A percentile compares a stretch with the other conserved stretches of the same genome.
phyloP scores from a whole-genome alignment of 2,888 invertebrate species.

The Eulithis prunata region DNA sequence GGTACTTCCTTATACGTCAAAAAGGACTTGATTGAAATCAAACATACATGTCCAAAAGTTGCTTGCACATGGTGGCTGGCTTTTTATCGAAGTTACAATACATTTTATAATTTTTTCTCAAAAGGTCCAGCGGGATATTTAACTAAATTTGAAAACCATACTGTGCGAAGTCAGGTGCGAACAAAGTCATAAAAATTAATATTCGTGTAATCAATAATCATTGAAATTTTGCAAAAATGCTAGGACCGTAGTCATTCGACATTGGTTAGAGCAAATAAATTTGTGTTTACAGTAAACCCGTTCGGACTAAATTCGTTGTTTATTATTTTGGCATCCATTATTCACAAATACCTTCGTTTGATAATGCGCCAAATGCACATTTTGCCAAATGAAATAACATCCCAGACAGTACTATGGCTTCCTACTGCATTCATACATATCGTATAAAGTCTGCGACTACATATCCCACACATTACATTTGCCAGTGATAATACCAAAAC shows the following conservation, averaged over 20 bases:
- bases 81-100: too few relatives aligned
- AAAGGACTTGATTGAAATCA: constrained; percentile 16
- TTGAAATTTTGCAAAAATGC: too few relatives aligned
- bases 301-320: constrained; percentile 57
- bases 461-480: constrained; percentile 34
- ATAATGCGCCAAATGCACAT: constrained; percentile 75
- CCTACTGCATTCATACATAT: constrained; percentile 48
- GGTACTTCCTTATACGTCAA: constrained; percentile 30
- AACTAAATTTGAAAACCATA: too few relatives aligned
- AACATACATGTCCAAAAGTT: constrained; percentile 3
- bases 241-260: not conserved
- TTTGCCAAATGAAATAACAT: constrained; percentile 74
- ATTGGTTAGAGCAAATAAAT: constrained; percentile 27
- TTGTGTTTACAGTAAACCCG: constrained; percentile 43
- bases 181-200: not conserved
- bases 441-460: constrained; percentile 50
- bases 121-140: too few relatives aligned
- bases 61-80: not conserved
- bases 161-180: too few relatives aligned
- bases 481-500: constrained; percentile 1
- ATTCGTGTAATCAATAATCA: not conserved
- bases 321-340: constrained; percentile 62
- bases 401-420: constrained; percentile 66
- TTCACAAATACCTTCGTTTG: constrained; percentile 64
- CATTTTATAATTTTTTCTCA: too few relatives aligned